Evolutionary conservation across 2,113 vertebrate species (phyloP).

Genomic region (Smithornis capensis): DNA sequence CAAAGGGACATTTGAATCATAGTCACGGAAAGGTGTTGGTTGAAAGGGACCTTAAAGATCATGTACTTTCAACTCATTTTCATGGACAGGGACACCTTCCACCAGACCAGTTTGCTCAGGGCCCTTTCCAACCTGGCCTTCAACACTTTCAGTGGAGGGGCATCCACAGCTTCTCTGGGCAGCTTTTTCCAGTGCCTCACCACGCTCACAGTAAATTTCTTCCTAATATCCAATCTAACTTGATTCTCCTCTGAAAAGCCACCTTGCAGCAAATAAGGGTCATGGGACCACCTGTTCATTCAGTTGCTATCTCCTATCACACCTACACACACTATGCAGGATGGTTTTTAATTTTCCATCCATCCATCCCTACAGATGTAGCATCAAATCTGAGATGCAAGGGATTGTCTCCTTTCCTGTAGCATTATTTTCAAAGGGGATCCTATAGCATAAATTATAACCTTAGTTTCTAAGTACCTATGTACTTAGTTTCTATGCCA

Average conservation of each 20-base stretch:
- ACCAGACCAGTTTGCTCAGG: neutral
- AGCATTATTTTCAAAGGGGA: neutral
- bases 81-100: neutral
- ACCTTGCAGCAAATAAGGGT: accelerated
- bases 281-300: neutral
- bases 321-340: neutral
- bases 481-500: accelerated
- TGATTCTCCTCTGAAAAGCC: neutral
- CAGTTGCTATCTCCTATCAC: neutral
- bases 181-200: neutral
- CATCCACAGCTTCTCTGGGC: neutral
- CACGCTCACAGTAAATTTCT: neutral
- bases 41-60: neutral
- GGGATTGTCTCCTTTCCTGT: neutral
- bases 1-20: neutral
- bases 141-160: neutral
- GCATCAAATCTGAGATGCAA: neutral
- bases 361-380: neutral
- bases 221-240: neutral
- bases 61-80: neutral
- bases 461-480: neutral
- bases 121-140: neutral
- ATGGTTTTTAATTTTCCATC: neutral
- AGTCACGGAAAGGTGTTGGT: neutral
- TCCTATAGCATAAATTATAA: neutral